Evolutionary conservation across 1,140 invertebrate genomes (phyloP).

Genomic region (Trichonephila clavata): DNA sequence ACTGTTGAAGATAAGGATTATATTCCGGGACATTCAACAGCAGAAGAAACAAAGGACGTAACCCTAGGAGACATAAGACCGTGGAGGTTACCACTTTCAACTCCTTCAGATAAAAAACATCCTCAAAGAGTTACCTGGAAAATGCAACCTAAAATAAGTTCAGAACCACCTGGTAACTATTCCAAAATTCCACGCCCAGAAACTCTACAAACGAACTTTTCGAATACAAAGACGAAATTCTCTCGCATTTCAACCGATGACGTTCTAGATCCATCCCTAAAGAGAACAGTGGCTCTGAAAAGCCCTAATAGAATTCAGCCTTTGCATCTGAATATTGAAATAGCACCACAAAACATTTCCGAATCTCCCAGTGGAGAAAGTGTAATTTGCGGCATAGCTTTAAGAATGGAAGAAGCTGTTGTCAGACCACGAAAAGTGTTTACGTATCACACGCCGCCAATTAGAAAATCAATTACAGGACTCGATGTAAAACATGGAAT

Average conservation of each 20-base stretch:
- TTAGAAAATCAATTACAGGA: not conserved
- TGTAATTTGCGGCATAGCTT: slow-evolving; percentile 21
- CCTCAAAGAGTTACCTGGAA: too few species aligned
- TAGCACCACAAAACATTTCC: not conserved
- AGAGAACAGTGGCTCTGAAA: not conserved
- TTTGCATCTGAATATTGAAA: slow-evolving; percentile 5
- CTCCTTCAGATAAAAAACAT: not conserved
- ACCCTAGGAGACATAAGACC: not conserved
- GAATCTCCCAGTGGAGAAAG: not conserved
- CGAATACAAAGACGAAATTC: not conserved
- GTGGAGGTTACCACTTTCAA: not conserved
- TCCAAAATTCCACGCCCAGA: not conserved
- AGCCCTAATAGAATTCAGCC: slow-evolving; percentile 1
- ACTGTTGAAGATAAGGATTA: not conserved
- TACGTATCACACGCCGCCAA: not conserved
- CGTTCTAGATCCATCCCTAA: not conserved
- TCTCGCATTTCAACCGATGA: not conserved
- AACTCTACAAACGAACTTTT: not conserved
- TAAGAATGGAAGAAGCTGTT: slow-evolving; percentile 12
- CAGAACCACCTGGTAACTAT: not conserved
- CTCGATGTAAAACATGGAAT: not conserved
- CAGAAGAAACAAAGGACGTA: not conserved
- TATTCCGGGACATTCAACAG: not conserved
- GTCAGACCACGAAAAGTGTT: not conserved
- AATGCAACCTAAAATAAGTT: too few species aligned